phyloP scores from a whole-genome alignment of 2,888 invertebrate genomes.

The Abrostola tripartita region DNA sequence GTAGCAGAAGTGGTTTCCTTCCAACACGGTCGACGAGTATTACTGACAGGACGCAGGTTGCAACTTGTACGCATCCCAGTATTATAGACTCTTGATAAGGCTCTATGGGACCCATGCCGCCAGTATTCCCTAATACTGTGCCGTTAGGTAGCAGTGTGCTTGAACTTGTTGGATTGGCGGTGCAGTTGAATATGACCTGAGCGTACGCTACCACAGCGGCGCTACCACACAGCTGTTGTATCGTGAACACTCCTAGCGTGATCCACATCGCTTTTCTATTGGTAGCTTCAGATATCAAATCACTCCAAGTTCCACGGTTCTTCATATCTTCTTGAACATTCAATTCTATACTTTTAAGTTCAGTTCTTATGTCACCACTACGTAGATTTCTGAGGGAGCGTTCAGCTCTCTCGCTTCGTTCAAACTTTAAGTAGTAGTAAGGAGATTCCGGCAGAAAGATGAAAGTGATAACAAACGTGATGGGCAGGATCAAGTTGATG shows the following conservation, averaged over 20 bases:
- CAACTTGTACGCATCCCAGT: constrained; percentile 87
- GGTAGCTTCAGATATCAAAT: constrained; percentile 86
- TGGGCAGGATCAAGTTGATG: constrained; percentile 88
- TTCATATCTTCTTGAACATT: constrained; percentile 87
- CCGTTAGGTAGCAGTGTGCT: constrained; percentile 58
- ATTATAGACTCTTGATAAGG: constrained; percentile 88
- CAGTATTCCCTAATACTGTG: constrained; percentile 52
- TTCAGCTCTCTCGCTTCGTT: constrained; percentile 87
- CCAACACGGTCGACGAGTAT: constrained; percentile 90
- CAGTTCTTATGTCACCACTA: constrained; percentile 85
- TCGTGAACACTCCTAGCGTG: constrained; percentile 88
- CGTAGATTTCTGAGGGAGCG: constrained; percentile 89
- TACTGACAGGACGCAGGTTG: constrained; percentile 87
- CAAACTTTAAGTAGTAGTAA: constrained; percentile 87
- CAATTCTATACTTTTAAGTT: constrained; percentile 87
- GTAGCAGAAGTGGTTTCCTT: constrained; percentile 89
- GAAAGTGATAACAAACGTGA: constrained; percentile 87
- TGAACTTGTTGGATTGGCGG: constrained; percentile 47
- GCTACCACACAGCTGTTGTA: constrained; percentile 90
- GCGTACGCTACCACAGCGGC: constrained; percentile 90
- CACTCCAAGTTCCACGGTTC: constrained; percentile 83
- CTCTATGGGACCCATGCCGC: constrained; percentile 69
- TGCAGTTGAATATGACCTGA: constrained; percentile 88
- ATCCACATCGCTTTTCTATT: constrained; percentile 90
- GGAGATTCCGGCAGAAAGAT: constrained; percentile 92